phyloP scores from a whole-genome alignment of 2,888 invertebrate genomes.

The Stenurella melanura region DNA sequence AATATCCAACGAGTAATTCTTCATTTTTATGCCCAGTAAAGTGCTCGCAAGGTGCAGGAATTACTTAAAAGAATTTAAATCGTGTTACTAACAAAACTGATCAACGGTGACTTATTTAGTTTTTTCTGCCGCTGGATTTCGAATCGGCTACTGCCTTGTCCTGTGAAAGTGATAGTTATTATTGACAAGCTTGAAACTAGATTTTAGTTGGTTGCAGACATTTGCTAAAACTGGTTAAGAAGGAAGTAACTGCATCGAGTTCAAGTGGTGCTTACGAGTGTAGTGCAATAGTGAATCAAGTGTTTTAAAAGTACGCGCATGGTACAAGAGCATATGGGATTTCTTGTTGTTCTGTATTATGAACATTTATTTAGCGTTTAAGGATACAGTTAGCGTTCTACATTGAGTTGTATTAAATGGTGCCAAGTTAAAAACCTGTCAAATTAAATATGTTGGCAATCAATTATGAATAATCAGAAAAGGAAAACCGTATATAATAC shows the following conservation, averaged over 20 bases:
- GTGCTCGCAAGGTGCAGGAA: slow-evolving; percentile 22
- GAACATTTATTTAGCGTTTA: slow-evolving; percentile 10
- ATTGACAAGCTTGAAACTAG: slow-evolving; percentile 26
- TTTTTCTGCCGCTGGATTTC: slow-evolving; percentile 43
- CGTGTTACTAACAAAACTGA: slow-evolving; percentile 15
- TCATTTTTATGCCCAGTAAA: slow-evolving; percentile 28
- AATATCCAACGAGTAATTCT: slow-evolving; percentile 30
- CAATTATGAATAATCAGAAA: too few relatives aligned
- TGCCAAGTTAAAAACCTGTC: neutral
- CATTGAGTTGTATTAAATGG: slow-evolving; percentile 17
- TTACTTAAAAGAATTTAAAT: slow-evolving; percentile 25
- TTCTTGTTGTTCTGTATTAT: neutral
- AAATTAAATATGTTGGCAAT: neutral
- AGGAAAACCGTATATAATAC: too few relatives aligned
- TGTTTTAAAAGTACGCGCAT: slow-evolving; percentile 17
- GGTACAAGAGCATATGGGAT: slow-evolving; percentile 26
- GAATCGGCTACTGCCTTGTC: slow-evolving; percentile 28
- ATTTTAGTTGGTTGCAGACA: slow-evolving; percentile 33
- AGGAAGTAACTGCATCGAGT: slow-evolving; percentile 3
- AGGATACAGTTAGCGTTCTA: slow-evolving; percentile 14
- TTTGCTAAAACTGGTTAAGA: slow-evolving; percentile 32
- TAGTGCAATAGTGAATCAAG: slow-evolving; percentile 18
- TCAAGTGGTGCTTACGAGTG: slow-evolving; percentile 36
- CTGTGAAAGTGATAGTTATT: slow-evolving; percentile 38
- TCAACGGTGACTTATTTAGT: slow-evolving; percentile 47